Evolutionary conservation across 2,888 invertebrate species (phyloP).

Genomic region (Mimas tiliae): DNA sequence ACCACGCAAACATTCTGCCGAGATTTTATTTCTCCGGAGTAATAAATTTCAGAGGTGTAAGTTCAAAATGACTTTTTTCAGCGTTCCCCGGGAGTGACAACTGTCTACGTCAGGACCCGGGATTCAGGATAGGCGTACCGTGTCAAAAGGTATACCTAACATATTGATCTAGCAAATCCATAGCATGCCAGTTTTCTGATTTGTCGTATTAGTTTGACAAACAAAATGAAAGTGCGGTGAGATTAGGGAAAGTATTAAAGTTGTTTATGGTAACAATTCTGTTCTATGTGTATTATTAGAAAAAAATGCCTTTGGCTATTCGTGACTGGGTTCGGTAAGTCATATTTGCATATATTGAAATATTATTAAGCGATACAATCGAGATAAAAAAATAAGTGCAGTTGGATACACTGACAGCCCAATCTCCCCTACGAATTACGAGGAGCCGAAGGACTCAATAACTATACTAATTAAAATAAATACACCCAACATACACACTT

Average conservation of each 20-base stretch:
- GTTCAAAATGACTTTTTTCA: not conserved
- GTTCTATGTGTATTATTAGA: not conserved
- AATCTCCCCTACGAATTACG: too few species aligned
- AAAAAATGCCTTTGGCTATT: not conserved
- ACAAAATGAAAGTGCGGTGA: not conserved
- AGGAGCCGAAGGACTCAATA: too few species aligned
- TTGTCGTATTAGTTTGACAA: not conserved
- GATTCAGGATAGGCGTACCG: not conserved
- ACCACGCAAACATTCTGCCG: not conserved
- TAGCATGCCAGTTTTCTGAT: not conserved
- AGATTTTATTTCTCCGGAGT: not conserved
- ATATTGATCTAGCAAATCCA: conserved; percentile 4
- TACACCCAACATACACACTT: too few species aligned
- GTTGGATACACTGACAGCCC: too few species aligned
- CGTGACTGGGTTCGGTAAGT: not conserved
- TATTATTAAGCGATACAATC: too few species aligned
- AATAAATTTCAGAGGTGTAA: not conserved
- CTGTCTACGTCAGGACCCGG: not conserved
- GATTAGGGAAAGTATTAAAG: not conserved
- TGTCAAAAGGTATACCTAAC: conserved; percentile 17
- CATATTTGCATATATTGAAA: too few species aligned
- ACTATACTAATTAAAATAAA: too few species aligned
- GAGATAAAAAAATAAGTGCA: too few species aligned
- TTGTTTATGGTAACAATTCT: not conserved
- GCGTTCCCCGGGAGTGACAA: conserved; percentile 6